Percentiles rank a stretch among this genome's conserved stretches.
phyloP scores from a whole-genome alignment of 2,888 invertebrate genomes.

The Miltochrista miniata region DNA sequence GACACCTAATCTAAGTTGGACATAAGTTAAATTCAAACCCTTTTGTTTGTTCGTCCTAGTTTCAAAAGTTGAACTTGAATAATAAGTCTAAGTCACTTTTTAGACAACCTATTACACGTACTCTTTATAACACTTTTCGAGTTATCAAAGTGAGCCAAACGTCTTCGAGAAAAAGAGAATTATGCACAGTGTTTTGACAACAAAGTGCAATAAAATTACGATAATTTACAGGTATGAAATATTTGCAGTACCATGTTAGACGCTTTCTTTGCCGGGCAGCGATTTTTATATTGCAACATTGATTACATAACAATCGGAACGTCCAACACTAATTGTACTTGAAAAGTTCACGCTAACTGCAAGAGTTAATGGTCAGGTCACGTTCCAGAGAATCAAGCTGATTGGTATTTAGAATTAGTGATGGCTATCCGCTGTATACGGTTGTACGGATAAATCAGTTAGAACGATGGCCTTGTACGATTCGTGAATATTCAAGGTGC shows the following conservation, averaged over 20 bases:
- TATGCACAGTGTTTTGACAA: no score
- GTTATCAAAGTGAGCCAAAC: no score
- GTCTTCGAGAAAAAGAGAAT: no score
- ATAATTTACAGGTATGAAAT: no score
- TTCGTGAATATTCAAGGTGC: conserved; percentile 67
- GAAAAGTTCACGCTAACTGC: conserved; percentile 8
- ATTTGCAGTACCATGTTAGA: no score
- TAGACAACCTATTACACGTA: no score
- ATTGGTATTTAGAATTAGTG: conserved; percentile 46
- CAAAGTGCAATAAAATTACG: no score
- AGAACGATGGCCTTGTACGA: conserved; percentile 73
- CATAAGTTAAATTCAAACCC: background rate
- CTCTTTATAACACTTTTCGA: no score
- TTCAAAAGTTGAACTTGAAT: no score
- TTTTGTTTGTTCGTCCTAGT: no score
- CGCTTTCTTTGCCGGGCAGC: no score
- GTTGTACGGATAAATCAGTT: conserved; percentile 68
- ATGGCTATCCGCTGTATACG: conserved; percentile 66
- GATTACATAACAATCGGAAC: conserved; percentile 8
- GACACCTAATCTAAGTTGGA: background rate
- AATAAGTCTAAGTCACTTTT: no score
- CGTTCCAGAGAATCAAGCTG: conserved; percentile 37
- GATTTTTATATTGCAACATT: conserved; percentile 5
- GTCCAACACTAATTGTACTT: background rate
- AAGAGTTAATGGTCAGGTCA: conserved; percentile 29